Evolutionary conservation across 2,888 invertebrate species (phyloP), one percentile per base, ranked within the genome.

Genomic region (Hedychridium roseum): DNA sequence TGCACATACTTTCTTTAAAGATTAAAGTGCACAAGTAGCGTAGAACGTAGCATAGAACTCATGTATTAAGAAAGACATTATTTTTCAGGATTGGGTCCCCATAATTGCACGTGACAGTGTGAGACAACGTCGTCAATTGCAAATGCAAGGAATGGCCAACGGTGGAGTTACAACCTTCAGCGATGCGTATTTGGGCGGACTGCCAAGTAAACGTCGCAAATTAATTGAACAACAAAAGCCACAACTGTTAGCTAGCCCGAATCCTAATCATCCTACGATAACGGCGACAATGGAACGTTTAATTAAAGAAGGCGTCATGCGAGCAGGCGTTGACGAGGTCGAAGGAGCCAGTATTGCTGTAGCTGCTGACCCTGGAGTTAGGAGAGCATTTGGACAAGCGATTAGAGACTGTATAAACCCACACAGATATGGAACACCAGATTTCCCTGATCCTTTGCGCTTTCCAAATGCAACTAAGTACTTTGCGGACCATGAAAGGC

Each of bases 121-220:
- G 64, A 81, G 85, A 44, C 94, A 94, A 78, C 82, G 87, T 41
- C 80, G 84, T 37, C 85, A 86, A 52, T 74, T 81, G 3, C 72
- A 71, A 47, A 50, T 60, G 43, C 56, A 66, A 16, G 58, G 64
- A 15, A 55, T 70, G 28, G 57, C 68, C 7, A 66, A 62, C 5
- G 60, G 58, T n/a, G 66, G 64, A 1, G 63, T 73, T 7, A 57
- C 74, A 1, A 86, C 90, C 18, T 90, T 89, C 77, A 95, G 95
- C 72, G 95, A 96, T 80, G 93, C 92, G 0, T 97, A 96, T 78
- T 81, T 95, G 32, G 87, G 90, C 5, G 92, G 93, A 7, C 90
- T 96, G 88, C 93, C 97, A 9, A 88, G 90, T 28, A 92, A 94
- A 78, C 86, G 94, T 50, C 88, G 95, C 56, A 91, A 92, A 76